These are phyloP conservation scores for Molossus molossus DNA, from an alignment of 2,797 vertebrate species.

Conservation along the genomic window DNA sequence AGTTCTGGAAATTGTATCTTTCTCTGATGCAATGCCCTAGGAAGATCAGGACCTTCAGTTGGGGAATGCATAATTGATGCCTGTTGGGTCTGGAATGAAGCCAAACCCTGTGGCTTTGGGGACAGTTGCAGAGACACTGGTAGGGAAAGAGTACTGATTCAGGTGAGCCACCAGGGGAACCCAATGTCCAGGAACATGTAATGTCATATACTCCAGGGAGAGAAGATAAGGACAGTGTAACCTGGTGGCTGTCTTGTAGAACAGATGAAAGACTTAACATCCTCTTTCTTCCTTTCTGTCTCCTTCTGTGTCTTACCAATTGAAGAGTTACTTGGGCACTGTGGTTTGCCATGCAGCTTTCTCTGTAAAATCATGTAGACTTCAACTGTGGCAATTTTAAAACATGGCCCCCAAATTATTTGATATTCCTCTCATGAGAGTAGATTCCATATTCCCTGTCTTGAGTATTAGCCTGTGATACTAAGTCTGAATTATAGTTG, in stretches of 20 bases:
- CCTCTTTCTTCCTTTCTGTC: background rate
- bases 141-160: background rate
- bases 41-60: background rate
- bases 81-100: background rate
- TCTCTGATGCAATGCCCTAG: background rate
- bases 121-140: background rate
- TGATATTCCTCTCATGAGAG: background rate
- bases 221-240: background rate
- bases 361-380: background rate
- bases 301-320: background rate
- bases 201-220: background rate
- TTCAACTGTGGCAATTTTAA: background rate
- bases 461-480: background rate
- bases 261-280: background rate
- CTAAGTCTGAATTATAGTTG: background rate
- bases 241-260: background rate
- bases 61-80: background rate
- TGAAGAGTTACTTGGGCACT: background rate
- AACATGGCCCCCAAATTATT: background rate
- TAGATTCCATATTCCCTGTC: background rate
- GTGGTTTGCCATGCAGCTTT: background rate
- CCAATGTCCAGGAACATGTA: background rate
- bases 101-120: background rate
- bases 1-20: background rate
- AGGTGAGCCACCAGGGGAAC: background rate